Conservation (phyloP, 2,888 invertebrate genomes). For the Macaria notata region DNA sequence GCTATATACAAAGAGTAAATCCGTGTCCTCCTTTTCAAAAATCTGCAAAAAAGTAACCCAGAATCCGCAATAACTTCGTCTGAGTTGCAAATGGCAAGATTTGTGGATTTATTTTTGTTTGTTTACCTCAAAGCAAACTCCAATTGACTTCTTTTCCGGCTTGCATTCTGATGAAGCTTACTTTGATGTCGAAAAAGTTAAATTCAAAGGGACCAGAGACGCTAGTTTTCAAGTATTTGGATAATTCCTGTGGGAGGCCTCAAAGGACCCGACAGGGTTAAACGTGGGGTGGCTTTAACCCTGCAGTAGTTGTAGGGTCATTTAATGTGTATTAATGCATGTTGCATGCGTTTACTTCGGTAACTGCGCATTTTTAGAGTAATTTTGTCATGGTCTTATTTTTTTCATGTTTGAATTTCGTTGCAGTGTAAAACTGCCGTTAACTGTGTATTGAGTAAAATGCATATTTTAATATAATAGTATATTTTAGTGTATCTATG, state of each 20-base stretch:
- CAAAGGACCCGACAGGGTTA: constrained; percentile 18
- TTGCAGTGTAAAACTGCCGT: too few species aligned
- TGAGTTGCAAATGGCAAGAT: constrained; percentile 13
- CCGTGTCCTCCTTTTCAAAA: too few species aligned
- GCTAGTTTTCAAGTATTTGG: constrained; percentile 28
- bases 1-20: too few species aligned
- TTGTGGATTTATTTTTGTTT: constrained; percentile 19
- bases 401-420: too few species aligned
- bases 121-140: constrained; percentile 30
- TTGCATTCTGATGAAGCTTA: constrained; percentile 22
- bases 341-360: too few species aligned
- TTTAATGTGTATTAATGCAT: constrained; percentile 1
- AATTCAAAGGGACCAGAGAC: constrained; percentile 32
- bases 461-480: too few species aligned
- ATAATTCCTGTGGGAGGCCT: constrained; percentile 19
- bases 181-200: constrained; percentile 36
- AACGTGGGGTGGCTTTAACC: constrained; percentile 7
- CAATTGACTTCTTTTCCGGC: constrained; percentile 32
- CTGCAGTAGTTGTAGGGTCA: background rate
- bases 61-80: constrained; percentile 8
- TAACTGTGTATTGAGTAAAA: too few species aligned
- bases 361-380: too few species aligned
- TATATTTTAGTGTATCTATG: too few species aligned
- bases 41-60: too few species aligned
- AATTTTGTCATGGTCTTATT: too few species aligned